phyloP scores from a whole-genome alignment of 2,113 vertebrate genomes.

The Callionymus lyra region DNA sequence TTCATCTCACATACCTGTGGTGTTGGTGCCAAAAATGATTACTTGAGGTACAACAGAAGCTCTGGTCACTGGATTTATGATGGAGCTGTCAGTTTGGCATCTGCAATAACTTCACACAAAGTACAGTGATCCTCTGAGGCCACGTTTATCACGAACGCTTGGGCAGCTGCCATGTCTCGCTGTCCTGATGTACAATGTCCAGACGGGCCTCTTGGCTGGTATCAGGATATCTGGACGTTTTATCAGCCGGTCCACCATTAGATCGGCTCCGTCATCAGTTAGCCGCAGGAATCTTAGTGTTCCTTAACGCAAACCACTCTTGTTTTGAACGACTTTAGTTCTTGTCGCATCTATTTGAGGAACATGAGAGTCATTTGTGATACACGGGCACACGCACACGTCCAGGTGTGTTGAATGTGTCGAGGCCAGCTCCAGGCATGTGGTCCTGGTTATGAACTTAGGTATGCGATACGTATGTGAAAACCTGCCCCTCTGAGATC shows the following conservation, averaged over 20 bases:
- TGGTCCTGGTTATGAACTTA: slow-evolving; percentile 53
- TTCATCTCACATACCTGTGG: no score
- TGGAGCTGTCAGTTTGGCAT: slow-evolving; percentile 25
- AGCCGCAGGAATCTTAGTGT: slow-evolving; percentile 6
- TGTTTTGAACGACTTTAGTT: no score
- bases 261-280: slow-evolving; percentile 1
- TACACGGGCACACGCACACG: background rate
- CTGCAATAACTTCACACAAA: slow-evolving; percentile 26
- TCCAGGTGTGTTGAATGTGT: background rate
- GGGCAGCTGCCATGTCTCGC: slow-evolving; percentile 19
- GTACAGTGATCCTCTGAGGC: slow-evolving; percentile 9
- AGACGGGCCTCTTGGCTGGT: slow-evolving; percentile 8
- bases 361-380: slow-evolving; percentile 1
- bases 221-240: slow-evolving; percentile 26
- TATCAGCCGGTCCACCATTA: no score
- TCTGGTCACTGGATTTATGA: slow-evolving; percentile 22
- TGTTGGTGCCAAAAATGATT: no score
- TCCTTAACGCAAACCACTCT: slow-evolving; percentile 21
- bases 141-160: slow-evolving; percentile 27
- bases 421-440: slow-evolving; percentile 23
- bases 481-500: slow-evolving; percentile 34
- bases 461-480: slow-evolving; percentile 31
- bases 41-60: slow-evolving; percentile 1
- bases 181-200: slow-evolving; percentile 19
- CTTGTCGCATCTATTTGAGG: background rate